A percentile compares a stretch with the other conserved stretches of the same genome.
phyloP scores from a whole-genome alignment of 2,797 vertebrate species.

The Eupleurogrammus muticus region DNA sequence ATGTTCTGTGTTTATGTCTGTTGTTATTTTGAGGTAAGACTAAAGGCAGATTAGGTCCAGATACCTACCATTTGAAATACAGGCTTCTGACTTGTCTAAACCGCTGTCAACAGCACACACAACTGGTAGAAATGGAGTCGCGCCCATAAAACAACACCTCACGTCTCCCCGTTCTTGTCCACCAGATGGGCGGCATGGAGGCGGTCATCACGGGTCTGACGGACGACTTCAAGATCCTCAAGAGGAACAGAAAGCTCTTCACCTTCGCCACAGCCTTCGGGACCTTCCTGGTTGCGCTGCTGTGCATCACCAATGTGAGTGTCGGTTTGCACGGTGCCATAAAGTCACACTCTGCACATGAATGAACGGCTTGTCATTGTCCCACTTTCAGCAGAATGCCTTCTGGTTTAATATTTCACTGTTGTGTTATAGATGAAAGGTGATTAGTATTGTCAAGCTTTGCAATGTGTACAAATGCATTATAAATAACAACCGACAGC shows the following conservation, averaged over 20 bases:
- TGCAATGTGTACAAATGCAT: neutral
- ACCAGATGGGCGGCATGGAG: slow-evolving; percentile 99
- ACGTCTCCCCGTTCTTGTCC: slow-evolving; percentile 31
- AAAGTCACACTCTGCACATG: neutral
- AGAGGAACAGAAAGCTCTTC: slow-evolving; percentile 94
- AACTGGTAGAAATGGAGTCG: neutral
- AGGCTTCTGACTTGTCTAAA: neutral
- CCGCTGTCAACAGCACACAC: neutral
- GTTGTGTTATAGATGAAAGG: neutral
- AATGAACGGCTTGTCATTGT: neutral
- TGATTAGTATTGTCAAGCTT: neutral
- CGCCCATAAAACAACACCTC: neutral
- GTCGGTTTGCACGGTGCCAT: neutral
- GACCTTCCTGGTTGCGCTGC: slow-evolving; percentile 93
- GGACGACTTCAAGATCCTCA: slow-evolving; percentile 95
- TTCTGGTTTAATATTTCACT: neutral
- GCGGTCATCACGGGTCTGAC: slow-evolving; percentile 96
- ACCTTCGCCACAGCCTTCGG: slow-evolving; percentile 90
- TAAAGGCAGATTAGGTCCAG: neutral
- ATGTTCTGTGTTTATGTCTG: neutral
- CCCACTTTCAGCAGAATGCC: neutral
- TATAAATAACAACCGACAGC: neutral
- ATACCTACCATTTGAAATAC: neutral
- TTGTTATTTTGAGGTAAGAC: neutral
- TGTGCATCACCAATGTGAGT: slow-evolving; percentile 96